These are phyloP conservation scores for Paguma larvata DNA, from an alignment of 2,797 vertebrate species.

Conservation along the genomic window DNA sequence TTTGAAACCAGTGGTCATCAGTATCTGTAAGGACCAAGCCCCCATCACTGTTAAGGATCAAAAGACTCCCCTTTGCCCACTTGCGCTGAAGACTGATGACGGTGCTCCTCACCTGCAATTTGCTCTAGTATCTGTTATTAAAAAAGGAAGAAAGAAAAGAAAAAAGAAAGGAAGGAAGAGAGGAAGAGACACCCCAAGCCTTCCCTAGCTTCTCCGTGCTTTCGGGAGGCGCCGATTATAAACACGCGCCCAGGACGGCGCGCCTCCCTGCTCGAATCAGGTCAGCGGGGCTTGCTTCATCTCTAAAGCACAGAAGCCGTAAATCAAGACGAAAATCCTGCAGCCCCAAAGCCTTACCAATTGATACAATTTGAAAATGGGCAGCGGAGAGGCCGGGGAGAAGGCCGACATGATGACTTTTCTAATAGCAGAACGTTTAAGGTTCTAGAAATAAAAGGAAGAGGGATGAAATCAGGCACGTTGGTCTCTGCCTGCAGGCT, in stretches of 20 bases:
- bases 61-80: not conserved
- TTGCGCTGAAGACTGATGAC: conserved; percentile 4
- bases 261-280: conserved; percentile 64
- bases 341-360: conserved; percentile 89
- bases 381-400: conserved; percentile 89
- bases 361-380: conserved; percentile 91
- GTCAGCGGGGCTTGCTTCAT: conserved; percentile 81
- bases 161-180: not conserved
- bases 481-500: conserved; percentile 93
- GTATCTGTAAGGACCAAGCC: conserved; percentile 77
- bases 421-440: conserved; percentile 93
- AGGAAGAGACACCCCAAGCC: not conserved
- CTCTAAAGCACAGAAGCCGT: conserved; percentile 86
- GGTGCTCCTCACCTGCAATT: conserved; percentile 57
- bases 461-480: conserved; percentile 92
- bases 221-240: conserved; percentile 77
- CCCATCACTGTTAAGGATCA: not conserved
- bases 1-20: conserved; percentile 68
- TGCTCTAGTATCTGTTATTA: conserved; percentile 69
- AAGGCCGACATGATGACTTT: conserved; percentile 92
- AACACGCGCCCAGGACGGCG: conserved; percentile 75
- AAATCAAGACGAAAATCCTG: conserved; percentile 92
- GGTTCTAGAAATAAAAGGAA: conserved; percentile 93
- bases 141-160: not conserved
- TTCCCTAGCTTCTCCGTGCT: not conserved